Base-by-base conservation (phyloP, 2,113 vertebrate species). In the Herpetotheres cachinnans region DNA sequence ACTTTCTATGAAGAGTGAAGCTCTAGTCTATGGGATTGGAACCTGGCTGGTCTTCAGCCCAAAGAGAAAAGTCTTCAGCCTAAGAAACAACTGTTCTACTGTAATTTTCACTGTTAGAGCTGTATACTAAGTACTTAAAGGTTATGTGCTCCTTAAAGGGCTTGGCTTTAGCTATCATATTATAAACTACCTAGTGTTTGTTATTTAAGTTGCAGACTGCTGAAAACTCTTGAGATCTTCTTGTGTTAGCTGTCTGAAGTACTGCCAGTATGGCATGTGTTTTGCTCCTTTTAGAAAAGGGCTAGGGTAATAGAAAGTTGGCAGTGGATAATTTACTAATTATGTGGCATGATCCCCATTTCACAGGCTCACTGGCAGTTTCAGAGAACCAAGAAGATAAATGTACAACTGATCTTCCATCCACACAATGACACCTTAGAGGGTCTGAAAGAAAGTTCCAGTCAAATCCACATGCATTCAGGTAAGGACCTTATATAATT, bases 71-170 rank as follows among this genome's bases (percentile, higher is more conserved):
- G 22, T 24, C 38, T 82, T 90, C 55, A 92, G n/a, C 97, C 97
- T 97, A 92, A 96, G 97, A 98, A 93, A 55, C 42, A 38, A 20
- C 20, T 40, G 20, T 49, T 65, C 32, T 59, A 13, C 25, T 70
- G 5, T 55, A 47, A 56, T 74, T 84, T 90, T 90, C 40, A 73
- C 59, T 89, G 59, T 62, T 72, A 49, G 24, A 40, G 13, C 30
- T 67, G 13, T 67, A 34, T 44, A 95, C 29, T 54, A 95, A 98
- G 94, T 96, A 97, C 97, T 96, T 94, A 90, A 96, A 98, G 97
- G 97, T 98, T 98, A 98, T 97, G 94, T 98, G 92, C 97, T 98
- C 97, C 96, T 98, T 98, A 98, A 98, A 98, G 97, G 95, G 96
- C 97, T 97, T 94, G 96, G 93, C 97, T 98, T 98, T 98, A 98